These are phyloP conservation scores for Sanderia malayensis DNA, from an alignment of 30 jellyfish, hydroid and myxozoan species.

Conservation along the genomic window DNA sequence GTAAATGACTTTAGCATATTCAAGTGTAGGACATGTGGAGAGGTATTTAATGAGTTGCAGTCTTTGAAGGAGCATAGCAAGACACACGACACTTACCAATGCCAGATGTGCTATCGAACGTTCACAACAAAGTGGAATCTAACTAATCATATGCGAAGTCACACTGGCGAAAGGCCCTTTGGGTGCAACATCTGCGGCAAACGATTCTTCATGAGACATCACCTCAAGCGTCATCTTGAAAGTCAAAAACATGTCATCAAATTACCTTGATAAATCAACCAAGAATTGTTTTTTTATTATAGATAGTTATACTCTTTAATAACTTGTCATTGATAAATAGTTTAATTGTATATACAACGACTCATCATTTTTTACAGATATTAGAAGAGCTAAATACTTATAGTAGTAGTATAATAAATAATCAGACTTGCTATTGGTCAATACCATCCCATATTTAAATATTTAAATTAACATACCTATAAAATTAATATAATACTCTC, in stretches of 20 bases:
- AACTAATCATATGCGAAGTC: constrained; percentile 46
- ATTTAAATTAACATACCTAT: too few relatives aligned
- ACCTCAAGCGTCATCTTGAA: constrained; percentile 35
- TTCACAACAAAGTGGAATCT: constrained; percentile 54
- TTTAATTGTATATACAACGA: too few relatives aligned
- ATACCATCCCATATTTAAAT: too few relatives aligned
- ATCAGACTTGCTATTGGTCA: too few relatives aligned
- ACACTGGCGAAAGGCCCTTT: constrained; percentile 54
- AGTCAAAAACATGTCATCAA: not conserved
- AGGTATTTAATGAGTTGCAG: not conserved
- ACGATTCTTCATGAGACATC: constrained; percentile 56
- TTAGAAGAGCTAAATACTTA: too few relatives aligned
- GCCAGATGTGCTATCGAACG: constrained; percentile 25
- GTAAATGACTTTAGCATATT: not conserved
- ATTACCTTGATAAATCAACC: not conserved
- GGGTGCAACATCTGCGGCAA: constrained; percentile 29
- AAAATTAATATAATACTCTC: too few relatives aligned
- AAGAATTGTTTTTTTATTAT: too few relatives aligned
- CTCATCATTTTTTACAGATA: too few relatives aligned
- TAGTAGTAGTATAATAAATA: too few relatives aligned
- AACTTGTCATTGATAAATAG: too few relatives aligned
- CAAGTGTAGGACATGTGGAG: not conserved
- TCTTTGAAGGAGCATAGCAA: not conserved
- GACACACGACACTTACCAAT: not conserved
- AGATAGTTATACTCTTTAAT: too few relatives aligned